Base-by-base conservation (phyloP, 2,888 invertebrate genomes). In the Erebia aethiops region DNA sequence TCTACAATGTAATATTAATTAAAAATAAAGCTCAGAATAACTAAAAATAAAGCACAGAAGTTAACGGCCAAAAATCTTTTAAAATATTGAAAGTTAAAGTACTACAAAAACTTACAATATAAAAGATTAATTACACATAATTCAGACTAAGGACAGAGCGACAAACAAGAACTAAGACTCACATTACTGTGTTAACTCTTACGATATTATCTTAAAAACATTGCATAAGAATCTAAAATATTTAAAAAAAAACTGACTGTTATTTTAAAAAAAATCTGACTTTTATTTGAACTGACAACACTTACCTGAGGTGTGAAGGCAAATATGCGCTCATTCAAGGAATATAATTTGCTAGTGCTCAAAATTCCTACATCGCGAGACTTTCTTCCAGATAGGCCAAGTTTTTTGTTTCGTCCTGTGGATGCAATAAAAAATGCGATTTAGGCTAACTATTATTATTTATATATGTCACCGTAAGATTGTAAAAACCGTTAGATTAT, bases 251-350 rank as follows among this genome's bases (percentile, higher is more conserved):
- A n/a, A 7, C 26, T 57, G 54, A 56, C 70, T 72, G n/a, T n/a
- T 7, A 0, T 35, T 35, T 35, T 9, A n/a, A 5, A 16, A 5
- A 4, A 2, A n/a, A 7, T 14, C 70, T 72, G 35, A 35, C 35
- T 1, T 57, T 26, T 41, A 56, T 16, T 43, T 56, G 46, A 57
- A 26, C 16, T 41, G 49, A 57, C 49, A 49, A 67, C 14, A 49
- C 41, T 63, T 85, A 99, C 99, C 97, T 99, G 99, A 58, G 99
- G 99, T 7, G 99, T 99, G 87, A 99, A 99, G 0, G 99, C 99
- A 90, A 99, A 98, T 82, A 99, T 98, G 85, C 97, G 96, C 87
- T 99, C 98, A 81, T 98, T 98, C 69, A 99, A 93, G 1, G 98
- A 97, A 90, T 99, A 99, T 75, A 99, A 93, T 93, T 99, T 99